Evolutionary conservation across 2,888 invertebrate genomes (phyloP), one percentile per base, ranked within the genome.

Genomic region (Autographa gamma): DNA sequence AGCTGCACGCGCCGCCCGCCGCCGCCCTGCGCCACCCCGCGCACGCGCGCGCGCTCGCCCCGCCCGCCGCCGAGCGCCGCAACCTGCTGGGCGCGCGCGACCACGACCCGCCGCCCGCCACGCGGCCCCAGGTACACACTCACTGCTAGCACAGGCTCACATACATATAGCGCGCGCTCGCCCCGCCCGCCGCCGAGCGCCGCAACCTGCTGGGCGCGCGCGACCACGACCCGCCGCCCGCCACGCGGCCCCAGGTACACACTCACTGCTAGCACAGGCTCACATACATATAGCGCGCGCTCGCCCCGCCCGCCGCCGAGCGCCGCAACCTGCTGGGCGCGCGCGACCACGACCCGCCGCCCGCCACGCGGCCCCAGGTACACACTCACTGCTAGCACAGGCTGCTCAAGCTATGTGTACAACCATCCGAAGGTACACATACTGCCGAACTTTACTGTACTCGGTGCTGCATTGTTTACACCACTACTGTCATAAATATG

Each of bases 21-120:
- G 92, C 97, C 71, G 91, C 93, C 16, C 90, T 96, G 43, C 94
- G 97, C 0, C 97, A 98, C 68, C 96, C 96, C 83, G 97, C 96
- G 59, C 98, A 97, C 89, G 96, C 96, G 85, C 96, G 97, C 70
- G 97, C 97, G 32, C 96, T 98, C 76, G 96, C 96, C 25, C 97
- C 98, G 90, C 93, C 97, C 69, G 97, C 98, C 81, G 96, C 97
- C 54, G 98, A 99, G 86, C 97, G 97, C 74, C 97, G 97, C 74
- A 97, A 97, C 91, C 94, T 98, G 76, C 95, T 98, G 85, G 98
- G 98, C 0, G 92, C 97, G 73, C 91, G 93, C 62, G 93, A 95
- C 9, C 93, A 93, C 58, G 92, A 95, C 5, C 95, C 95, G 25
- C 85, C 89, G 32, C 96, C 97, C 13, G 48, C 63, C 0, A 96